Evolutionary conservation across 2,888 invertebrate genomes (phyloP).

Genomic region (Leptopilina myrica): DNA sequence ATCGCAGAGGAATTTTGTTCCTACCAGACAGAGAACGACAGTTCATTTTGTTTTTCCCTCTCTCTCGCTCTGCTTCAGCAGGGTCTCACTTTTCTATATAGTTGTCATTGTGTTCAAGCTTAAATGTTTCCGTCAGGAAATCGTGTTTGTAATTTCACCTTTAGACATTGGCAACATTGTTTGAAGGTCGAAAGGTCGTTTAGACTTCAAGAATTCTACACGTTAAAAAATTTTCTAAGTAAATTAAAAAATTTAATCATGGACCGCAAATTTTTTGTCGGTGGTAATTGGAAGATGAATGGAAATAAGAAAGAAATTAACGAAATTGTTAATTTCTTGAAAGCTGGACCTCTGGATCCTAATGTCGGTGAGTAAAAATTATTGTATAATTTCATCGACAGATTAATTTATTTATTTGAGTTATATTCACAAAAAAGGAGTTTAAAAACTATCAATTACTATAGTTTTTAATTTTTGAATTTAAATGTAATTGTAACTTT

Average conservation of each 20-base stretch:
- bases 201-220: neutral
- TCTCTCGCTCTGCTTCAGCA: no score
- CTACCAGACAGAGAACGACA: no score
- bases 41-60: no score
- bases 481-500: no score
- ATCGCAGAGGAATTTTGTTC: no score
- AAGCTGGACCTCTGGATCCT: constrained; percentile 86
- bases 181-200: constrained; percentile 52
- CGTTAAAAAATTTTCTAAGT: constrained; percentile 39
- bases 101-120: neutral
- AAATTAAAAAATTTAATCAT: constrained; percentile 73
- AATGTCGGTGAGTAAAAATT: constrained; percentile 83
- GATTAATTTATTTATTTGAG: neutral
- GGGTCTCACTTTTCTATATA: no score
- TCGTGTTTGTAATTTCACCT: neutral
- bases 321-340: constrained; percentile 88
- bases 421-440: no score
- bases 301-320: constrained; percentile 91
- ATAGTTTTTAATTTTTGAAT: no score
- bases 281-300: constrained; percentile 99
- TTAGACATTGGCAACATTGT: constrained; percentile 12
- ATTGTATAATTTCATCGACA: neutral
- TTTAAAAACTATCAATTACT: no score
- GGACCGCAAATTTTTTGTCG: constrained; percentile 96
- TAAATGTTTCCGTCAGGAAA: neutral